phyloP scores from a whole-genome alignment of 2,888 invertebrate species.

The Lysandra bellargus region DNA sequence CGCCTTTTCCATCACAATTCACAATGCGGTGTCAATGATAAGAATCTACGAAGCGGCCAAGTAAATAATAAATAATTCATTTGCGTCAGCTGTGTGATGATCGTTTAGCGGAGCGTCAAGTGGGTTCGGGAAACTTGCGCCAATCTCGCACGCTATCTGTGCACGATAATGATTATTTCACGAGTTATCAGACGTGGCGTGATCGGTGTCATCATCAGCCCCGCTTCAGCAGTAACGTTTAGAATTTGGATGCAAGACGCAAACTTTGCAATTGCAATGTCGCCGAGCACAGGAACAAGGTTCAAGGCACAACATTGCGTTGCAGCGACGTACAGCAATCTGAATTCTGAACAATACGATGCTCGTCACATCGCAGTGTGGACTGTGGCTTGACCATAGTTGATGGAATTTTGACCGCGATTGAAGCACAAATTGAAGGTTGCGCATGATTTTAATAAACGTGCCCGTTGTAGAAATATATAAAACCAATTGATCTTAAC shows the following conservation, averaged over 20 bases:
- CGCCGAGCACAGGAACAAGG: no score
- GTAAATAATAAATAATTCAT: constrained; percentile 43
- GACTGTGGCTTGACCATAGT: no score
- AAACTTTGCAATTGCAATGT: no score
- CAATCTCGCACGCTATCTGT: constrained; percentile 43
- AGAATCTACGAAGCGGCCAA: constrained; percentile 23
- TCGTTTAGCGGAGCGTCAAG: constrained; percentile 60
- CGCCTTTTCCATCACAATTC: constrained; percentile 8
- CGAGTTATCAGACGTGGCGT: constrained; percentile 20
- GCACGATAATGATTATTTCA: constrained; percentile 22
- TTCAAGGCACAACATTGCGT: no score
- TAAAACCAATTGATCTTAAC: constrained; percentile 4
- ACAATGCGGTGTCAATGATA: constrained; percentile 15
- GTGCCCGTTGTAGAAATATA: not conserved
- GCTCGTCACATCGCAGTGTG: no score
- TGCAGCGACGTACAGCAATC: no score
- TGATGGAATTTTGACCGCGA: no score
- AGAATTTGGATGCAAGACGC: no score
- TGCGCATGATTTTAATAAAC: not conserved
- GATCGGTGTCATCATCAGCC: not conserved
- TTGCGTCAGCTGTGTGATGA: constrained; percentile 67
- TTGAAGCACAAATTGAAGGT: not conserved
- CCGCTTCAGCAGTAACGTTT: not conserved
- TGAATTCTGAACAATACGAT: no score
- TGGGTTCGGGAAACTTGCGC: constrained; percentile 54